These are phyloP conservation scores for Zeus faber DNA, from an alignment of 2,113 vertebrate genomes.

Conservation along the genomic window DNA sequence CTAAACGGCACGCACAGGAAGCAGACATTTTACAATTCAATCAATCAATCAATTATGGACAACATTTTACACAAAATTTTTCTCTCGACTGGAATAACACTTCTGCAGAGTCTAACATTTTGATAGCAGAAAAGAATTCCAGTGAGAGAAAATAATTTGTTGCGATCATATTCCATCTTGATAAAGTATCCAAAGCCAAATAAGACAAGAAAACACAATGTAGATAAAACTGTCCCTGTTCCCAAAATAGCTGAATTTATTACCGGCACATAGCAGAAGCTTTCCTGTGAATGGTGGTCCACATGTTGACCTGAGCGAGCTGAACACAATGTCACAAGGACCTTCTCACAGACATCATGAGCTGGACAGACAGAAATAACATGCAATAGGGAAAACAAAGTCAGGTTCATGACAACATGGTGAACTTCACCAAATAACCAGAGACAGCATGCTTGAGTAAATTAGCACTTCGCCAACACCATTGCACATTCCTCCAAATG, in stretches of 20 bases:
- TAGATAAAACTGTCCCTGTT: neutral
- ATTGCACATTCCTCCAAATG: no score
- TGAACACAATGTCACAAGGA: constrained; percentile 83
- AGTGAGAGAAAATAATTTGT: neutral
- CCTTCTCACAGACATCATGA: constrained; percentile 87
- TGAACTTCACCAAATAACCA: no score
- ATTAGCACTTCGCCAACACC: no score
- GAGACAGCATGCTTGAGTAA: no score
- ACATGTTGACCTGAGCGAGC: constrained; percentile 74
- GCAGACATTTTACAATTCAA: neutral
- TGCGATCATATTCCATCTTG: neutral
- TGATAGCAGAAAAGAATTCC: neutral
- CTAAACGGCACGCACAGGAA: constrained; percentile 23
- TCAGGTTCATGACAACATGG: no score
- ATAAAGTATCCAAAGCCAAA: neutral
- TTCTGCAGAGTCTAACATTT: neutral
- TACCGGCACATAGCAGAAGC: constrained; percentile 80
- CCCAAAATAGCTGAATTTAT: neutral
- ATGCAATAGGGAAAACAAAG: no score
- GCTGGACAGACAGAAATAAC: constrained; percentile 63
- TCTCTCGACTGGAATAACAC: neutral
- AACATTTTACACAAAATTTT: neutral
- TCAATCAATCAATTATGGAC: no score
- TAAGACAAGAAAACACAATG: neutral
- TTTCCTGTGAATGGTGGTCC: constrained; percentile 77